Evolutionary conservation across 2,113 vertebrate species (phyloP).

Genomic region (Sebastes fasciatus): DNA sequence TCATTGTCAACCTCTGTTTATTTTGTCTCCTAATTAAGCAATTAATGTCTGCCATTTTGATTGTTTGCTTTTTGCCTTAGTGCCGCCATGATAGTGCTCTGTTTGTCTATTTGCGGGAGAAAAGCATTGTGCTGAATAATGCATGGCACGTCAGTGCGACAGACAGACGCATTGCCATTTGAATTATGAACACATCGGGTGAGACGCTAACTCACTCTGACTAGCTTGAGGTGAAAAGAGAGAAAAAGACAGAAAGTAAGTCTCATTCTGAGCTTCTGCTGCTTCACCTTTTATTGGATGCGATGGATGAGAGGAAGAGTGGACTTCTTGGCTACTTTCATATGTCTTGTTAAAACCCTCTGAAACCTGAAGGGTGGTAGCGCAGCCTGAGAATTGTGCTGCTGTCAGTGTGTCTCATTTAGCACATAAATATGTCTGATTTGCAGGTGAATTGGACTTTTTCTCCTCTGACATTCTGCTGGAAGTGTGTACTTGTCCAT

Average conservation of each 20-base stretch:
- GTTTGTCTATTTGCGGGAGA: constrained; percentile 81
- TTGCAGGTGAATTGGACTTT: constrained; percentile 42
- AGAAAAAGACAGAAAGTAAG: constrained; percentile 54
- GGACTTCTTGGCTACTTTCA: constrained; percentile 68
- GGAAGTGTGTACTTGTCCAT: constrained; percentile 19
- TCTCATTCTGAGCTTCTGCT: constrained; percentile 61
- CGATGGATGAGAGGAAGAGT: constrained; percentile 52
- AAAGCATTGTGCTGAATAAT: constrained; percentile 82
- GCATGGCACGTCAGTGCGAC: constrained; percentile 72
- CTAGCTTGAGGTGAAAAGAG: constrained; percentile 68
- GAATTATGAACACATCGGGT: constrained; percentile 83
- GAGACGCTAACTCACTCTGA: constrained; percentile 77
- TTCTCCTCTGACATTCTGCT: constrained; percentile 17
- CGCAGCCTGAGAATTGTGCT: constrained; percentile 21
- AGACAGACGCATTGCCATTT: constrained; percentile 78
- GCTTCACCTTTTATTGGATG: constrained; percentile 78
- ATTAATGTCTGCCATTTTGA: constrained; percentile 76
- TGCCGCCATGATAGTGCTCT: constrained; percentile 64
- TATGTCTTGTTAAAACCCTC: constrained; percentile 71
- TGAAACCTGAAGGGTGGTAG: constrained; percentile 44
- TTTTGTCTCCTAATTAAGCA: constrained; percentile 80
- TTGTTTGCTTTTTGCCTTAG: constrained; percentile 80
- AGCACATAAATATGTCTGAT: constrained; percentile 56
- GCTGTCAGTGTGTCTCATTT: constrained; percentile 56
- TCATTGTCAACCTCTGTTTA: constrained; percentile 66